phyloP scores from a whole-genome alignment of 2,113 vertebrate genomes.

The Callipepla squamata region DNA sequence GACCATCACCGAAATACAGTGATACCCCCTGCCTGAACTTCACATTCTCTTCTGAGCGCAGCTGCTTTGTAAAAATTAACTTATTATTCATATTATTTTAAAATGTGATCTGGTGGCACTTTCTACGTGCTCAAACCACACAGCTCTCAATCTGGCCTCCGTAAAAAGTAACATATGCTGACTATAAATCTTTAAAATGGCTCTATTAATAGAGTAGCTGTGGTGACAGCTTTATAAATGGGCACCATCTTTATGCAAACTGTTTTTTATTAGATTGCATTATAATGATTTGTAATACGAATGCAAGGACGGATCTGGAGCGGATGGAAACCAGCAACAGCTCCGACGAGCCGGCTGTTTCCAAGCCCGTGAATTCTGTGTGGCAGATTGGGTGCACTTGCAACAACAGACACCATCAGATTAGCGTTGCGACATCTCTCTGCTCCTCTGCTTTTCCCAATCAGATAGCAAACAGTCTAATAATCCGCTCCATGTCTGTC shows the following conservation, averaged over 20 bases:
- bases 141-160: slow-evolving; percentile 72
- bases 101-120: slow-evolving; percentile 41
- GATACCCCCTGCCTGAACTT: not conserved
- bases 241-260: slow-evolving; percentile 74
- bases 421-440: slow-evolving; percentile 61
- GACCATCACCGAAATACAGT: not conserved
- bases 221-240: slow-evolving; percentile 78
- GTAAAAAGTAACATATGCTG: slow-evolving; percentile 76
- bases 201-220: slow-evolving; percentile 76
- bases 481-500: slow-evolving; percentile 73
- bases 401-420: slow-evolving; percentile 44
- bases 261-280: slow-evolving; percentile 58
- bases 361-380: not conserved
- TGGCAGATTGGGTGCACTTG: not conserved
- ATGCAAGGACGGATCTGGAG: slow-evolving; percentile 37
- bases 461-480: slow-evolving; percentile 67
- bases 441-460: slow-evolving; percentile 62
- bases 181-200: slow-evolving; percentile 78
- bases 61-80: slow-evolving; percentile 7
- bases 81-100: not conserved
- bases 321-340: not conserved
- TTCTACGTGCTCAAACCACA: slow-evolving; percentile 51
- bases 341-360: not conserved
- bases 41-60: not conserved
- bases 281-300: slow-evolving; percentile 51